Conservation (phyloP, 2,113 vertebrate genomes). For the Petaurus breviceps region DNA sequence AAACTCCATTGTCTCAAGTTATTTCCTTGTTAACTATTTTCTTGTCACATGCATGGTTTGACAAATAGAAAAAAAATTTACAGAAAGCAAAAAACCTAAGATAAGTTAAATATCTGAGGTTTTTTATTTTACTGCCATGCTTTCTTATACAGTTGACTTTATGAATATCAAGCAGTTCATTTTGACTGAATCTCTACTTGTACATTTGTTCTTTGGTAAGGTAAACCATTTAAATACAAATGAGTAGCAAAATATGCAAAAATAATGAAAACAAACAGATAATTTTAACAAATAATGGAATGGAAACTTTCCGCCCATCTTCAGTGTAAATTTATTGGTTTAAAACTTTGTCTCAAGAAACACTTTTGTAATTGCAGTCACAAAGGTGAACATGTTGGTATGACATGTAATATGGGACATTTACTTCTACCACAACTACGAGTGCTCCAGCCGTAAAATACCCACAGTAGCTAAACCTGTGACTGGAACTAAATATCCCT, state of each 20-base stretch:
- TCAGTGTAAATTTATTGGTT: neutral
- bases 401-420: neutral
- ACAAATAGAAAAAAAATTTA: neutral
- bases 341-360: neutral
- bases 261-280: neutral
- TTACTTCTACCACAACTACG: neutral
- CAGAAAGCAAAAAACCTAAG: neutral
- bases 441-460: neutral
- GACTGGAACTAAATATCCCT: too few relatives aligned
- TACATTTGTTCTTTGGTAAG: neutral
- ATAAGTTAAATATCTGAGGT: too few relatives aligned
- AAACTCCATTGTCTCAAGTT: neutral
- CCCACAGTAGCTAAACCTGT: too few relatives aligned
- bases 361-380: neutral
- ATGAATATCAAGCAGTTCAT: neutral
- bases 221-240: neutral
- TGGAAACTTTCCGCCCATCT: neutral
- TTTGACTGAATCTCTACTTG: neutral
- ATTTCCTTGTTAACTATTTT: neutral
- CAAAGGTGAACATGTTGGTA: neutral
- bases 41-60: neutral
- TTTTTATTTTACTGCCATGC: neutral
- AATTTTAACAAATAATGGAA: neutral
- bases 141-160: neutral
- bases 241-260: neutral